These are phyloP conservation scores for Drosophila testacea DNA, from an alignment of 2,888 invertebrate genomes.

Conservation along the genomic window DNA sequence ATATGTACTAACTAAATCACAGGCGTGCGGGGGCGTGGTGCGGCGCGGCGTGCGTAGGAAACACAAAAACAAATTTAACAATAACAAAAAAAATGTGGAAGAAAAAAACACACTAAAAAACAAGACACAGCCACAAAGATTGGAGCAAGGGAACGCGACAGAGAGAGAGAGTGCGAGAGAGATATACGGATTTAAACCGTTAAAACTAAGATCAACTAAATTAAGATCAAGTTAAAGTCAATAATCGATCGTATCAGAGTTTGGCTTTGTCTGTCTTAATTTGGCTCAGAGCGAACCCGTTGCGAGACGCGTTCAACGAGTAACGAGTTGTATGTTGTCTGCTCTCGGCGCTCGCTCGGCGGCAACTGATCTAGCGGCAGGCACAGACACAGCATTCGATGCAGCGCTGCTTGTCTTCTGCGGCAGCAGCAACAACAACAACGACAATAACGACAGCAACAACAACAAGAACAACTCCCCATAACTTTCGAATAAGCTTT, in stretches of 20 bases:
- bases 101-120: constrained; percentile 20
- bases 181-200: constrained; percentile 19
- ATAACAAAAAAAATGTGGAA: constrained; percentile 38
- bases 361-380: constrained; percentile 68
- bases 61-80: constrained; percentile 29
- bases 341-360: constrained; percentile 77
- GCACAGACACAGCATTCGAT: constrained; percentile 49
- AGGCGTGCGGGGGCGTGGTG: constrained; percentile 50
- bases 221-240: constrained; percentile 37
- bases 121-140: constrained; percentile 55
- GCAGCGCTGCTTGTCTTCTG: constrained; percentile 50
- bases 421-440: constrained; percentile 30
- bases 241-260: constrained; percentile 28
- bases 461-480: constrained; percentile 37
- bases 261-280: neutral
- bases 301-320: constrained; percentile 46
- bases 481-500: constrained; percentile 76
- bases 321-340: constrained; percentile 64
- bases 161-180: neutral
- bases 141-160: constrained; percentile 11
- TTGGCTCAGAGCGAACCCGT: constrained; percentile 18
- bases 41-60: constrained; percentile 44
- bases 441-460: constrained; percentile 35
- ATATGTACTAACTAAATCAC: constrained; percentile 49
- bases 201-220: constrained; percentile 32